Conservation (phyloP, 1,140 invertebrate genomes). For the Cyclina sinensis region DNA sequence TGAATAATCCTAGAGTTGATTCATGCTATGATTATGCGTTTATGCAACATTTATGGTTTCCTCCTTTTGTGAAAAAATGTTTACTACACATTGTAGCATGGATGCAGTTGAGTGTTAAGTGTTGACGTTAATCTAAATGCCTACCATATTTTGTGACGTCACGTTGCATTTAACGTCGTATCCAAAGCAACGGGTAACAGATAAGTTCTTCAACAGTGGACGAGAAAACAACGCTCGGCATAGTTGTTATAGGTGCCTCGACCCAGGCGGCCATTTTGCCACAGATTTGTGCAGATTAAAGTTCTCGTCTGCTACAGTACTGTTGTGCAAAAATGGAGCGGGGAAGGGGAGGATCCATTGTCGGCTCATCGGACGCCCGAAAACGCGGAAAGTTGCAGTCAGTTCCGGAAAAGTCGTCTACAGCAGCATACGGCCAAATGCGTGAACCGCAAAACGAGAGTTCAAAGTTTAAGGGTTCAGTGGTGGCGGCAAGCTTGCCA, state of each 20-base stretch:
- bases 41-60: no score
- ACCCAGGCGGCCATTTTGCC: not conserved
- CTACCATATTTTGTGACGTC: not conserved
- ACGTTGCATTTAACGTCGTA: not conserved
- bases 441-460: not conserved
- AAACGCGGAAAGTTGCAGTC: not conserved
- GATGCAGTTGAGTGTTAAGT: no score
- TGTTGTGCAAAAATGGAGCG: conserved; percentile 41
- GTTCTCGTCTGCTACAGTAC: not conserved
- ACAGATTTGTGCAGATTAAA: conserved; percentile 16
- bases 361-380: not conserved
- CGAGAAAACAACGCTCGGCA: no score
- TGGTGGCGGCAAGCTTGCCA: not conserved
- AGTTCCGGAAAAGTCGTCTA: not conserved
- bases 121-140: no score
- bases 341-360: not conserved
- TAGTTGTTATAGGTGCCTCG: not conserved
- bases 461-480: conserved; percentile 21
- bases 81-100: no score
- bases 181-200: not conserved
- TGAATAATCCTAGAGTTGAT: no score
- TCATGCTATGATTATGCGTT: no score
- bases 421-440: not conserved
- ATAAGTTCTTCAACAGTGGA: no score
- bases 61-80: no score